Percentiles rank a stretch among this genome's conserved stretches.
phyloP scores from a whole-genome alignment of 2,888 invertebrate species.

The Pristionchus maxplancki region DNA sequence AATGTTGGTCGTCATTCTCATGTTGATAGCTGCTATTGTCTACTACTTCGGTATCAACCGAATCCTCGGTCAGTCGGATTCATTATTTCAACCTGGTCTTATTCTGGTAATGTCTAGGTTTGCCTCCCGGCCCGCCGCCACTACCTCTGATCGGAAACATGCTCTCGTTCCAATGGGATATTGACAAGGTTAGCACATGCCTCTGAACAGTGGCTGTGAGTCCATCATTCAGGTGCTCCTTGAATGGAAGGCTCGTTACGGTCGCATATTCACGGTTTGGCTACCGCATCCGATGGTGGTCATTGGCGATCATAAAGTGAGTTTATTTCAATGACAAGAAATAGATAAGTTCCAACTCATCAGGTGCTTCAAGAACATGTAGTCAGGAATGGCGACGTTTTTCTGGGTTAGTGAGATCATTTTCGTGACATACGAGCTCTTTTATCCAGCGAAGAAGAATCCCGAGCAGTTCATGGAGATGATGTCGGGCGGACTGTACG shows the following conservation, averaged over 20 bases:
- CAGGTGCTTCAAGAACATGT: constrained; percentile 18
- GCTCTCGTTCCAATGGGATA: not conserved
- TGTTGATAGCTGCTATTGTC: not conserved
- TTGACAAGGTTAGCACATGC: not conserved
- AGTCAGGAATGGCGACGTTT: not conserved
- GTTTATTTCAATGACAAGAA: not conserved
- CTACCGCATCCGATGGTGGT: not conserved
- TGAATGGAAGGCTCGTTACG: not conserved
- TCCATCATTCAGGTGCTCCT: not conserved
- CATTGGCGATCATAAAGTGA: not conserved
- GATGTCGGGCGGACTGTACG: not conserved
- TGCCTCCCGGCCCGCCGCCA: not conserved
- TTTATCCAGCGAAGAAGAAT: not conserved
- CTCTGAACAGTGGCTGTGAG: not conserved
- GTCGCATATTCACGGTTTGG: not conserved
- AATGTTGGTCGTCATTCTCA: not conserved
- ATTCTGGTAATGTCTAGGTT: not conserved
- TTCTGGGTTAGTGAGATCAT: not conserved
- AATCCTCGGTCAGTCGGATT: not conserved
- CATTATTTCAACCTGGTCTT: not conserved
- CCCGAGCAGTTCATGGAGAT: not conserved
- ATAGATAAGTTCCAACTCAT: not conserved
- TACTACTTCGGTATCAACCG: not conserved
- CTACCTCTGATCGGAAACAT: not conserved
- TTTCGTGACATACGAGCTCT: no score